phyloP scores from a whole-genome alignment of 2,113 vertebrate species.

The Sapayoa aenigma region DNA sequence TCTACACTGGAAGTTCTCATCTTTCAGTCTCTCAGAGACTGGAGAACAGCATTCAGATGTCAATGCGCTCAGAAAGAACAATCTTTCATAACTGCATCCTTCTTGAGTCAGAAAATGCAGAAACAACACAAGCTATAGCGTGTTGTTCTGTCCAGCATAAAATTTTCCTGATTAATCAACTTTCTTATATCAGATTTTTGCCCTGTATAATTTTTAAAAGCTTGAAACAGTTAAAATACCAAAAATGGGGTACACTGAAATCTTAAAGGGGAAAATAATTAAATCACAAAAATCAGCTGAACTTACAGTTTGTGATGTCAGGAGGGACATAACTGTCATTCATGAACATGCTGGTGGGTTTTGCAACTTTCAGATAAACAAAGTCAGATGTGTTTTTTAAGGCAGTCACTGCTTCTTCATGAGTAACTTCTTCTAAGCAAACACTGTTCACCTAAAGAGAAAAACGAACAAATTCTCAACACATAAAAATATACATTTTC shows the following conservation, averaged over 20 bases:
- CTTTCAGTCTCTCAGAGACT: background rate
- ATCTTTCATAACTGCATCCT: background rate
- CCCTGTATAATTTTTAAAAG: background rate
- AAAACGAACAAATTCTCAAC: background rate
- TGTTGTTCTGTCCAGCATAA: background rate
- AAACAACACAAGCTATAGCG: background rate
- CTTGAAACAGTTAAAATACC: background rate
- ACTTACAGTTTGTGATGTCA: conserved; percentile 95
- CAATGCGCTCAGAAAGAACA: background rate
- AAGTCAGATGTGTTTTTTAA: conserved; percentile 98
- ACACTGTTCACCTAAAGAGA: conserved; percentile 86
- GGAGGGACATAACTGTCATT: conserved; percentile 89
- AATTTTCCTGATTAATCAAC: background rate
- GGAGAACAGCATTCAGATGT: background rate
- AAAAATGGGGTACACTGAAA: background rate
- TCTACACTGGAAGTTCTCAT: background rate
- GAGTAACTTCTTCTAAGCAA: conserved; percentile 95
- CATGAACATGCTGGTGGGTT: conserved; percentile 95
- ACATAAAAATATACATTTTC: background rate
- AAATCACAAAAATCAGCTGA: background rate
- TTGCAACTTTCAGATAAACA: conserved; percentile 95
- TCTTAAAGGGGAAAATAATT: background rate
- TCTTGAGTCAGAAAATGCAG: background rate
- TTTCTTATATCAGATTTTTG: background rate
- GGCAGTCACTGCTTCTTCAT: conserved; percentile 97